Conservation (phyloP, 1,140 invertebrate species). For the Drosophila sproati region DNA sequence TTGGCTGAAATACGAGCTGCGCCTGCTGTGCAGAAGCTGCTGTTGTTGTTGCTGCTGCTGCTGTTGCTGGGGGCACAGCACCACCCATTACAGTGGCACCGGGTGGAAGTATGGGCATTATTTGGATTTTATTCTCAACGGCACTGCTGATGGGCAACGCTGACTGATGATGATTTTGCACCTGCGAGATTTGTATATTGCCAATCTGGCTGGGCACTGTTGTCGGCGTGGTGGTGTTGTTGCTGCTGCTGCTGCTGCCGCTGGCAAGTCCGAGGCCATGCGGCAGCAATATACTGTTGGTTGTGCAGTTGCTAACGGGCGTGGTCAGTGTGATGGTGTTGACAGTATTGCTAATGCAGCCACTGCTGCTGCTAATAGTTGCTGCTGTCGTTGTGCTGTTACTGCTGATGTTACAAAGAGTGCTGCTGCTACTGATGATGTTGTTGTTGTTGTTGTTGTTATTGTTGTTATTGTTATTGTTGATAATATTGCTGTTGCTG, state of each 20-base stretch:
- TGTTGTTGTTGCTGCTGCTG: slow-evolving; percentile 27
- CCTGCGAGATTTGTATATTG: slow-evolving; percentile 84
- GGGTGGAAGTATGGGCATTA: slow-evolving; percentile 79
- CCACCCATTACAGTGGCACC: slow-evolving; percentile 72
- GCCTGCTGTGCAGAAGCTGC: slow-evolving; percentile 34
- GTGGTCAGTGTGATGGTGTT: slow-evolving; percentile 59
- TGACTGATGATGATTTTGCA: slow-evolving; percentile 60
- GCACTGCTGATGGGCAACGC: slow-evolving; percentile 56
- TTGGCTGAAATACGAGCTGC: slow-evolving; percentile 58
- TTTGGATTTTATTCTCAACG: slow-evolving; percentile 84
- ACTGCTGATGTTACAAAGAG: slow-evolving; percentile 18
- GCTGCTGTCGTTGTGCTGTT: slow-evolving; percentile 23
- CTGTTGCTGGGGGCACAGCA: slow-evolving; percentile 19
- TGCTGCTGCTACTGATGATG: slow-evolving; percentile 13
- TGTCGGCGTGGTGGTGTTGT: slow-evolving; percentile 44
- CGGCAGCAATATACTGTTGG: slow-evolving; percentile 52
- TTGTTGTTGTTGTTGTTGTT: not conserved
- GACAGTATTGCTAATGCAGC: slow-evolving; percentile 18
- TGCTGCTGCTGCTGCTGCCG: slow-evolving; percentile 25
- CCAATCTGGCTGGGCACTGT: slow-evolving; percentile 84
- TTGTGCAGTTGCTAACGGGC: slow-evolving; percentile 16
- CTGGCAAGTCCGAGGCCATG: slow-evolving; percentile 30
- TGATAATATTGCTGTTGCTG: slow-evolving; percentile 6
- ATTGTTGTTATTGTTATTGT: slow-evolving; percentile 1
- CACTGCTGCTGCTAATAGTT: slow-evolving; percentile 22